Evolutionary conservation across 2,888 invertebrate species (phyloP).

Genomic region (Lasiommata megera): DNA sequence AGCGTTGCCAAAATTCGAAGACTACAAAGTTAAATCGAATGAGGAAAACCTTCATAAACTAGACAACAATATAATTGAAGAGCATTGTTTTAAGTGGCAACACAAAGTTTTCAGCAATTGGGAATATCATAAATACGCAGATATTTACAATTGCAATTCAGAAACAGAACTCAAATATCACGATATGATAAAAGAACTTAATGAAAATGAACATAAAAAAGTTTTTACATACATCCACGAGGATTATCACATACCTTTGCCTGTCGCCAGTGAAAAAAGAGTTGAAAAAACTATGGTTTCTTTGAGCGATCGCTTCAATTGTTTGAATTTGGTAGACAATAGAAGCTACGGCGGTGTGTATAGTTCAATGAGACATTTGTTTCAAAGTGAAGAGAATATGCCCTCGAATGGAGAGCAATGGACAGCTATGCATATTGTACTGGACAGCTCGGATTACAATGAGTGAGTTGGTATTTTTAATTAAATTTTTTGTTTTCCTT

Average conservation of each 20-base stretch:
- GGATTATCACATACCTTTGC: conserved; percentile 74
- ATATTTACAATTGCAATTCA: conserved; percentile 82
- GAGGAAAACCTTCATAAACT: conserved; percentile 38
- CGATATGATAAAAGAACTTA: conserved; percentile 49
- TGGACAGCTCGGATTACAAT: conserved; percentile 64
- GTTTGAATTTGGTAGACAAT: conserved; percentile 44
- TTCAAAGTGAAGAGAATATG: conserved; percentile 55
- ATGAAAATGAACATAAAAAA: conserved; percentile 50
- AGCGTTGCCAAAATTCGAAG: conserved; percentile 63
- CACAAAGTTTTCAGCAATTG: conserved; percentile 84
- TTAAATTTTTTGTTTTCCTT: too few species aligned
- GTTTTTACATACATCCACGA: conserved; percentile 82
- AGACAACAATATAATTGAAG: conserved; percentile 44
- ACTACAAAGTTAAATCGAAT: conserved; percentile 47
- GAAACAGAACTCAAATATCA: conserved; percentile 75
- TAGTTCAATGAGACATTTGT: conserved; percentile 52
- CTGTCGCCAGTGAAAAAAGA: conserved; percentile 42
- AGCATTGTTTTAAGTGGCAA: conserved; percentile 84
- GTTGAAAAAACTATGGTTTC: conserved; percentile 27
- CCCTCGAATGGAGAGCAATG: conserved; percentile 46
- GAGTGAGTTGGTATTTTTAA: conserved; percentile 62
- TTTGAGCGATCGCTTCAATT: conserved; percentile 46
- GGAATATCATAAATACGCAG: conserved; percentile 82
- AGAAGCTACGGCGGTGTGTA: conserved; percentile 37
- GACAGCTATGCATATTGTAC: conserved; percentile 65